phyloP scores from a whole-genome alignment of 2,888 invertebrate genomes.

The Lepidonotus clava region DNA sequence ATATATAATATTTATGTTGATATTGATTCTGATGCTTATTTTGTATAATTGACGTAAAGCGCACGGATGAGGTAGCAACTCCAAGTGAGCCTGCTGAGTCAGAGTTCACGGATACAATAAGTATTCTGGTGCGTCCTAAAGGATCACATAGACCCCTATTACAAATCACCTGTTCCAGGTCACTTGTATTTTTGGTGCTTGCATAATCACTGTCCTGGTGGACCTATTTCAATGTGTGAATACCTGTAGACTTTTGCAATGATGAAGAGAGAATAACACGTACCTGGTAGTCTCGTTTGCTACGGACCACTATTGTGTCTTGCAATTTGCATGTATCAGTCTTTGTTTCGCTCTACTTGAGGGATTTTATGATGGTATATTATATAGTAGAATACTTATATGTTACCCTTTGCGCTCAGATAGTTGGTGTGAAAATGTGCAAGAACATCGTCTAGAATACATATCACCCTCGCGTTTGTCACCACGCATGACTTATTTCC shows the following conservation, averaged over 20 bases:
- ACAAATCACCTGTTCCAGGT: not conserved
- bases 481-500: no score
- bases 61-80: not conserved
- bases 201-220: not conserved
- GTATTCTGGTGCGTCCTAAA: not conserved
- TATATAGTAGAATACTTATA: no score
- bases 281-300: no score
- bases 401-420: no score
- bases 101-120: conserved; percentile 11
- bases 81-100: conserved; percentile 7
- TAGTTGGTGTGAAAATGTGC: no score
- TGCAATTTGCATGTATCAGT: no score
- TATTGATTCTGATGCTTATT: not conserved
- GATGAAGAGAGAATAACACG: no score
- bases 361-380: no score
- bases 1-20: not conserved
- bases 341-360: no score
- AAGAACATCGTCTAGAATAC: no score
- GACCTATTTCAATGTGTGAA: not conserved
- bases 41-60: not conserved
- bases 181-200: not conserved
- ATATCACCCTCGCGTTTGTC: no score
- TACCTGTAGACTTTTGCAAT: not conserved
- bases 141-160: not conserved
- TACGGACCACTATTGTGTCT: no score